Evolutionary conservation across 2,113 vertebrate genomes (phyloP), one percentile per base, ranked within the genome.

Genomic region (Oceanodroma tethys): DNA sequence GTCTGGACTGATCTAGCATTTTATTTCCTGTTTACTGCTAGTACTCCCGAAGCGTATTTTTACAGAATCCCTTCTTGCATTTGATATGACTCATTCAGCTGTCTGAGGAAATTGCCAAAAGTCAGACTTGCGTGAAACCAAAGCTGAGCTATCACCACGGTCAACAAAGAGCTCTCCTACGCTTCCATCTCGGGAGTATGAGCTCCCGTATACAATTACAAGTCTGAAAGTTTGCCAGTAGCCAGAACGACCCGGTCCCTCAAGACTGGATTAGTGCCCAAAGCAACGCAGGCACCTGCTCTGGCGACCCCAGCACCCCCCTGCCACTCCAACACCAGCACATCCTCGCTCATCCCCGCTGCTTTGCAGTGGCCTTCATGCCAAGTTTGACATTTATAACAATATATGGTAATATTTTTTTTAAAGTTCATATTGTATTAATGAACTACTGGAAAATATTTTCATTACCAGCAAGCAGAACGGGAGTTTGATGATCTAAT

Each of bases 181-280:
- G 0, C n/a, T 11, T 7, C 19, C 8, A 0, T 0, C 3, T 1
- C 62, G 55, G 3, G 40, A 16, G 42, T 0, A 3, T 1, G 2
- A 38, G 67, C 34, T 62, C 21, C 52, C 18, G 1, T 6, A 23
- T 16, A 4, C 7, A 6, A 4, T 26, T 1, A 13, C 70, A 7
- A 11, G 2, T 0, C 6, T 0, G 3, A 4, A 3, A 7, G 8
- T 18, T 6, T 13, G 38, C 42, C 36, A 16, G 38, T 1, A 40
- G 8, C 7, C 48, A 2, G 30, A 17, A 16, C 0, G 13, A 26
- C 1, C 20, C 43, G 6, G 17, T 2, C 5, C n/a, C 66, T 4
- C 43, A 9, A 3, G 16, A 1, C 9, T 0, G 20, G 21, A 1
- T 20, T 10, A 3, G 34, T 7, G 25, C 4, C 2, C 2, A 6